Base-by-base conservation (phyloP, 2,888 invertebrate genomes). In the Cremastobaeus sp. region DNA sequence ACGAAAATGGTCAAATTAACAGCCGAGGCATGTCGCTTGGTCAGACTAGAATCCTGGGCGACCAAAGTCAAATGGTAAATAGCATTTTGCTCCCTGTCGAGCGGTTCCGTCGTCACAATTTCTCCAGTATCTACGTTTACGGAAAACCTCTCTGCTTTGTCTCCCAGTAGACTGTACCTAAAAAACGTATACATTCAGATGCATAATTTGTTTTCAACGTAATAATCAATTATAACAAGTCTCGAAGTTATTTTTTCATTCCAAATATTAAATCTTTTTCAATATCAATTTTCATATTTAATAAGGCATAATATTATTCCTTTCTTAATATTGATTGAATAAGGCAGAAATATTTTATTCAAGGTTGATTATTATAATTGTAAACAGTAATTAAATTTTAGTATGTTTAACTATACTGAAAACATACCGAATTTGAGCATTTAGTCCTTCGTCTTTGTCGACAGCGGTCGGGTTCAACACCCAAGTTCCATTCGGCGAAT, bases 21-120 rank as follows among this genome's bases (percentile, higher is more conserved):
- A 8, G 94, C 94, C 1, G 95, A 92, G 0, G 95, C 95, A 78
- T 93, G 90, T 0, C 95, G 95, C 79, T 95, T 95, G 0, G 95
- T 96, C 0, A 94, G 92, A 18, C 96, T 96, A 70, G 94, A 95
- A 87, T 97, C 97, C 86, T 94, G 94, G 0, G 96, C 97, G 90
- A 95, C 94, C 12, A 97, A 89, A 1, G 94, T 94, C 74, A 97
- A 89, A 84, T 93, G 92, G 85, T 96, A 97, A 1, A 91, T 88
- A 52, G 92, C 90, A 74, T 91, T 92, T 79, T 93, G 92, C 88
- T 96, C 96, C 60, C 96, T 91, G 84, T 96, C 96, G 59, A 96
- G 89, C 4, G 91, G 89, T 3, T 90, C 89, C 68, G 92, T 91
- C 0, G 95, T 95, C 3, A 91, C 90, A 71, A 98, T 93, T 55